Evolutionary conservation across 2,797 vertebrate species (phyloP), one percentile per base, ranked within the genome.

Genomic region (Okamejei kenojei): DNA sequence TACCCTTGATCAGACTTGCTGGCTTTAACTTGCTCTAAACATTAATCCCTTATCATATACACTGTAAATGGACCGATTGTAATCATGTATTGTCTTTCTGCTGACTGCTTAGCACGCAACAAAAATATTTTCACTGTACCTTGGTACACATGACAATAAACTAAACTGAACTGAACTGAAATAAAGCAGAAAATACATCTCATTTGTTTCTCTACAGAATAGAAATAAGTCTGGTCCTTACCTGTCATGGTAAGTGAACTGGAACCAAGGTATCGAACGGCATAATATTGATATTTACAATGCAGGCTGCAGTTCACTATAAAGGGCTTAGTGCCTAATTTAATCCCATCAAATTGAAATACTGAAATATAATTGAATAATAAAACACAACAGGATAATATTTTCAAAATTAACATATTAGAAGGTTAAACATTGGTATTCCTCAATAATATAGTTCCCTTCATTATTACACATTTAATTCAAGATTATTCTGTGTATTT

Each of bases 401-500:
- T 90, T 73, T 73, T 58, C 61, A 88, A 90, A 38, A 45, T 73
- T 21, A 90, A 90, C 35, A 65, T 32, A 71, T 73, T 73, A 71
- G 88, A 90, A 90, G 88, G 88, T 90, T 90, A 73, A 90, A 90
- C 35, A 38, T 73, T 38, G 23, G 88, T 73, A 90, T 90, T 45
- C 65, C 32, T 90, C 65, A 90, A 71, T 90, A 90, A 45, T 71
- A 65, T 71, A 32, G 65, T 32, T 90, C 86, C 32, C 65, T 38
- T 38, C 32, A 90, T 9, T 68, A 73, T 19, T 45, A 19, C 9
- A 73, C 21, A 38, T 32, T 90, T 32, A 90, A 90, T 71, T 73
- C 68, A 90, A 73, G 88, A 6, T 1, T 65, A 73, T 54, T 54
- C 17, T 71, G 32, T 71, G 8, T 68, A 90, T 71, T 71, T 71